A percentile compares a stretch with the other conserved stretches of the same genome.
Evolutionary conservation across 1,140 invertebrate species (phyloP).

Genomic region (Tetramorium simillimum): DNA sequence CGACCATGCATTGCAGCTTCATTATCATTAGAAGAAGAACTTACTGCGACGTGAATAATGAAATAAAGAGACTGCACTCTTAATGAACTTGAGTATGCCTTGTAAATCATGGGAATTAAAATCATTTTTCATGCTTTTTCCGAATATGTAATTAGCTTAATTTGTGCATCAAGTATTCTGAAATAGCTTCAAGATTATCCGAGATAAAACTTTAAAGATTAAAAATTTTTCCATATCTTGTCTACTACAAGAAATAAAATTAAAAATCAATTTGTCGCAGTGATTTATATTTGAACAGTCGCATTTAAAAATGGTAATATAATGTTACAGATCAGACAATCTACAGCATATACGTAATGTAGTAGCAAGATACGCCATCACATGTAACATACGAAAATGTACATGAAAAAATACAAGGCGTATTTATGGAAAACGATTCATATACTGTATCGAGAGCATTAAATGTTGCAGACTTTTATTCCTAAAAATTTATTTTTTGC

Average conservation of each 20-base stretch:
- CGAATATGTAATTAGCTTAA: not conserved
- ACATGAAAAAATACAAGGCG: not conserved
- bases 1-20: not conserved
- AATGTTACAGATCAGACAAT: not conserved
- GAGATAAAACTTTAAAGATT: not conserved
- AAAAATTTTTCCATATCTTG: not conserved
- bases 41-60: not conserved
- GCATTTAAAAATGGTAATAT: not conserved
- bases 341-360: not conserved
- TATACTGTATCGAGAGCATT: not conserved
- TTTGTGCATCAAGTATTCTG: not conserved
- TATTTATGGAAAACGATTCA: slow-evolving; percentile 28
- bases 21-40: not conserved
- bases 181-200: not conserved
- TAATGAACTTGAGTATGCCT: not conserved
- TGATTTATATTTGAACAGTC: not conserved
- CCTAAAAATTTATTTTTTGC: slow-evolving; percentile 2
- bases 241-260: not conserved
- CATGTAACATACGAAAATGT: not conserved
- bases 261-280: not conserved
- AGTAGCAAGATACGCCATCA: not conserved
- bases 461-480: slow-evolving; percentile 28
- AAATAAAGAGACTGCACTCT: not conserved
- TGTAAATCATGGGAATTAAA: not conserved
- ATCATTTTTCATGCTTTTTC: not conserved